These are phyloP conservation scores for Leucophenga montana DNA, from an alignment of 2,888 invertebrate species.

Conservation along the genomic window DNA sequence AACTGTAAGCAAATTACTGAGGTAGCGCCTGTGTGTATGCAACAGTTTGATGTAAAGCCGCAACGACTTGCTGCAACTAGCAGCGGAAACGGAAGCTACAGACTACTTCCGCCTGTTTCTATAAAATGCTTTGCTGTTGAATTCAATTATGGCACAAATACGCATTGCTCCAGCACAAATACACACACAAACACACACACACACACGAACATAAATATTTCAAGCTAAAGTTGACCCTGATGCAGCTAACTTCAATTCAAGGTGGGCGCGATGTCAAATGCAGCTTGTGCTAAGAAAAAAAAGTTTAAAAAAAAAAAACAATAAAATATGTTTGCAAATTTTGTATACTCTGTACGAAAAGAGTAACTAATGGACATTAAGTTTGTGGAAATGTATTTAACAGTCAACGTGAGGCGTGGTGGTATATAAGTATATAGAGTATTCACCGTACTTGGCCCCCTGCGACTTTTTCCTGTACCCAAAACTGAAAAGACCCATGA, in stretches of 20 bases:
- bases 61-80: not conserved
- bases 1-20: not conserved
- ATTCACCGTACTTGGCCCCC: too few species aligned
- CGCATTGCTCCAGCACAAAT: not conserved
- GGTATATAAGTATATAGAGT: too few species aligned
- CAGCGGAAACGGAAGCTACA: not conserved
- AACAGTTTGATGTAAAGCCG: constrained; percentile 12
- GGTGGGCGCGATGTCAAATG: not conserved
- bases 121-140: not conserved
- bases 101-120: not conserved
- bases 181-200: not conserved
- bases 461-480: too few species aligned
- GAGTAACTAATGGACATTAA: too few species aligned
- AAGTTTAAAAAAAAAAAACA: too few species aligned
- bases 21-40: constrained; percentile 15
- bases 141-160: not conserved
- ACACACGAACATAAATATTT: not conserved
- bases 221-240: too few species aligned
- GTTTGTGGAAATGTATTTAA: too few species aligned
- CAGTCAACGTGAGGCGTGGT: too few species aligned
- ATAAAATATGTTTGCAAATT: too few species aligned
- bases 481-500: too few species aligned
- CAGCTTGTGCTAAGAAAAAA: too few species aligned
- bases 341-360: too few species aligned
- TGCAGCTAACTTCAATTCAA: not conserved